These are phyloP conservation scores for Vireo griseus DNA, from an alignment of 2,797 vertebrate genomes.

Conservation along the genomic window DNA sequence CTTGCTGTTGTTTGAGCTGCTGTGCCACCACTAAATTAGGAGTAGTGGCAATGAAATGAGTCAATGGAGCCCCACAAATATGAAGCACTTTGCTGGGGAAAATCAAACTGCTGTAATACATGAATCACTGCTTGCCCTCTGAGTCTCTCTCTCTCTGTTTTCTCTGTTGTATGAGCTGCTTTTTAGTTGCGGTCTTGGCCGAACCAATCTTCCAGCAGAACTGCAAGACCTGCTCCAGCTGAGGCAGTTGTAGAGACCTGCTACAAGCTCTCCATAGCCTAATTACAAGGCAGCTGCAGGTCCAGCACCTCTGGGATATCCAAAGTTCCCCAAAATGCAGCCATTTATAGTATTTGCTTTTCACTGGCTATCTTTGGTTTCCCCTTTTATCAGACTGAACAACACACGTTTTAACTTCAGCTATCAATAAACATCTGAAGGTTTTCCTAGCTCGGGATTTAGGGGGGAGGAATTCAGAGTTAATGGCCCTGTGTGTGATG, in stretches of 20 bases:
- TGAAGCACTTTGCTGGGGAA: not conserved
- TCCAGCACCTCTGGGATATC: not conserved
- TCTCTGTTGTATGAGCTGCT: not conserved
- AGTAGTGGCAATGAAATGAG: not conserved
- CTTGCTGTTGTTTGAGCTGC: fast-evolving
- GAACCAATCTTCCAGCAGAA: not conserved
- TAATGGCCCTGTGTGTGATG: not conserved
- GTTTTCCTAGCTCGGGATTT: not conserved
- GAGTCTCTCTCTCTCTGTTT: not conserved
- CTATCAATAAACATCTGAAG: not conserved
- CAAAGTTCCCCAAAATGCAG: not conserved
- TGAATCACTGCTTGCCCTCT: not conserved
- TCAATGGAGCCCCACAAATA: not conserved
- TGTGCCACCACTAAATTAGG: not conserved
- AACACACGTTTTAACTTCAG: not conserved
- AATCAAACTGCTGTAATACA: fast-evolving
- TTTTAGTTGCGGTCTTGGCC: not conserved
- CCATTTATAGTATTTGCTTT: not conserved
- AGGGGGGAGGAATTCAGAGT: not conserved
- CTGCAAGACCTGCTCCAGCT: not conserved
- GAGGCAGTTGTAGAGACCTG: not conserved
- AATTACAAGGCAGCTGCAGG: not conserved
- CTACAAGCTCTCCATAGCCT: not conserved
- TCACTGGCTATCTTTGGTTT: not conserved
- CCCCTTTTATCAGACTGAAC: not conserved